Conservation (phyloP, 2,113 vertebrate species). For the Alligator sinensis region DNA sequence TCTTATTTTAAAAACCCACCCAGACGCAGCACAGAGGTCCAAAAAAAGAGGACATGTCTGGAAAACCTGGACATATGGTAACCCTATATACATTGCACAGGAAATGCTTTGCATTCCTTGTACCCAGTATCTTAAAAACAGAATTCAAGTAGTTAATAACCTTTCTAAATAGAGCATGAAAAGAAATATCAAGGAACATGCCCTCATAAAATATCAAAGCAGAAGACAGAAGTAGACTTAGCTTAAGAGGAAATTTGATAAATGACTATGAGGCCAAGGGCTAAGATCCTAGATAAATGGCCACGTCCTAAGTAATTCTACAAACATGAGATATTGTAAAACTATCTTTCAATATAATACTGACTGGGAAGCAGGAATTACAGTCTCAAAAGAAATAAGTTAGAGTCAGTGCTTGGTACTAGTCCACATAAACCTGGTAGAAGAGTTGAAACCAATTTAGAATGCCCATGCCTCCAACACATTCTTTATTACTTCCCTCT, state of each 20-base stretch:
- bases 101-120: neutral
- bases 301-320: neutral
- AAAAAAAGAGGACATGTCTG: neutral
- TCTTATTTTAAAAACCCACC: too few relatives aligned
- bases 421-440: too few relatives aligned
- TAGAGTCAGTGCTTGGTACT: too few relatives aligned
- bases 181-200: neutral
- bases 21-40: too few relatives aligned
- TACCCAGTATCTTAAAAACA: neutral
- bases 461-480: too few relatives aligned
- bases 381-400: too few relatives aligned
- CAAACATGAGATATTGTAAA: neutral
- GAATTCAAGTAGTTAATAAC: neutral
- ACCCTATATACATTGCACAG: accelerated
- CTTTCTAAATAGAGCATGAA: neutral
- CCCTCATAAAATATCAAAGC: neutral
- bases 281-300: neutral
- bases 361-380: too few relatives aligned
- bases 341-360: too few relatives aligned
- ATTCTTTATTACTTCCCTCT: too few relatives aligned
- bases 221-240: neutral
- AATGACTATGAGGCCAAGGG: neutral
- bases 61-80: neutral
- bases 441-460: too few relatives aligned
- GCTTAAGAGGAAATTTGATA: neutral